Evolutionary conservation across 2,113 vertebrate genomes (phyloP).

Genomic region (Arothron firmamentum): DNA sequence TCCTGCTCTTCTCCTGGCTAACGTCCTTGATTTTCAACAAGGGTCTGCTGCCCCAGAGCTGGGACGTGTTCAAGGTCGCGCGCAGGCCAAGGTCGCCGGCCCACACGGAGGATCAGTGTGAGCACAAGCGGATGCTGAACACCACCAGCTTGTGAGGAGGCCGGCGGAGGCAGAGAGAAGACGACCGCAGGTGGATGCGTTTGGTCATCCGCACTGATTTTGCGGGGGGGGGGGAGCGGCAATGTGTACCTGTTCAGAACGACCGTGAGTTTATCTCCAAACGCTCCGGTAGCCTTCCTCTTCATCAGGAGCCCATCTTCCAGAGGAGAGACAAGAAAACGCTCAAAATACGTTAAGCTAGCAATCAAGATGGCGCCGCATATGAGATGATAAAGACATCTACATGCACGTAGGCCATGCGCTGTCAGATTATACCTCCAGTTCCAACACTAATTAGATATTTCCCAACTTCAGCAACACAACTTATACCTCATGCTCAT

Average conservation of each 20-base stretch:
- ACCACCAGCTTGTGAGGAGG: constrained; percentile 54
- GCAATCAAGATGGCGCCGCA: too few species aligned
- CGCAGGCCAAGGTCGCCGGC: constrained; percentile 13
- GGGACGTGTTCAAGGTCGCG: constrained; percentile 73
- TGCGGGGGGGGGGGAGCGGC: constrained; percentile 4
- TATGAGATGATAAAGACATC: too few species aligned
- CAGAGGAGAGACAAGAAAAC: too few species aligned
- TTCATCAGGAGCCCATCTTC: too few species aligned
- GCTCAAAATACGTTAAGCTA: too few species aligned
- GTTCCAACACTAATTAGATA: too few species aligned
- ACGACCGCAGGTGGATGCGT: constrained; percentile 14
- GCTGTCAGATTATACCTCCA: too few species aligned
- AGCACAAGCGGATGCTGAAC: constrained; percentile 46
- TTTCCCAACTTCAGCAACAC: too few species aligned
- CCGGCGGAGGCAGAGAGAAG: not conserved
- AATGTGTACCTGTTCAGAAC: constrained; percentile 7
- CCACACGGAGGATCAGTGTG: not conserved
- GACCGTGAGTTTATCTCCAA: not conserved
- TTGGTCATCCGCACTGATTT: constrained; percentile 3
- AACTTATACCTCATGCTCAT: too few species aligned
- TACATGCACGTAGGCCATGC: too few species aligned
- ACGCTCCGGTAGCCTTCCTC: too few species aligned
- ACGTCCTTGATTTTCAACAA: constrained; percentile 67
- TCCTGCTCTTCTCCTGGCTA: constrained; percentile 66
- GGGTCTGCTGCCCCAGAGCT: constrained; percentile 66